Evolutionary conservation across 2,797 vertebrate species (phyloP), one percentile per base, ranked within the genome.

Genomic region (Danio tinwini): DNA sequence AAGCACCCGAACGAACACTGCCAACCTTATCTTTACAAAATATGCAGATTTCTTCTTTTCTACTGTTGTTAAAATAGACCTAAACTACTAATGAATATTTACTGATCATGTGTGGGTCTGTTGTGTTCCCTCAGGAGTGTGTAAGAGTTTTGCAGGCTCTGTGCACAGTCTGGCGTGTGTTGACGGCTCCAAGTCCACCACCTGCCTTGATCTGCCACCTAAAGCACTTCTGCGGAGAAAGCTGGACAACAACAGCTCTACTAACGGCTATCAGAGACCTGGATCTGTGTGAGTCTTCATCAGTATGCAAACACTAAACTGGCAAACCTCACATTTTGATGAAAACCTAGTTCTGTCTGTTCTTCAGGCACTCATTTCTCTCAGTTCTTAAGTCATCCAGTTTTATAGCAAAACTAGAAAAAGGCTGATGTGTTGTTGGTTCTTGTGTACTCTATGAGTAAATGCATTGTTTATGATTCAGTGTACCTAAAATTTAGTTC

Each of bases 191-290:
- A 95, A 93, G 82, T 53, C 81, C 70, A 85, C 88, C 0, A 84
- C 87, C 53, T 91, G 94, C 84, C 96, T 95, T 14, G 94, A 97
- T 64, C 86, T 96, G 84, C 95, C 93, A 21, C 87, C 92, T 0
- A 97, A 96, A 91, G 91, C 88, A 87, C 88, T 92, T 62, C 91
- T 92, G n/a, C 91, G 93, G 52, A 88, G 88, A 72, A 93, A 92
- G 70, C 84, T 93, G 68, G 95, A 96, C 82, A 86, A 96, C 82
- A 86, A 87, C 0, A 85, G 93, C 1, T 91, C 95, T 17, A 96
- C 92, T 88, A 98, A 98, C 8, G 95, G 96, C 62, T 99, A 98
- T 91, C 96, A 98, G 89, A 95, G 93, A 82, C 96, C 97, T 0
- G 95, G 94, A 85, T 97, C 96, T 55, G 87, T 97, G 98, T 99